Evolutionary conservation across 2,888 invertebrate species (phyloP), one percentile per base, ranked within the genome.

Genomic region (Isotomurus palustris): DNA sequence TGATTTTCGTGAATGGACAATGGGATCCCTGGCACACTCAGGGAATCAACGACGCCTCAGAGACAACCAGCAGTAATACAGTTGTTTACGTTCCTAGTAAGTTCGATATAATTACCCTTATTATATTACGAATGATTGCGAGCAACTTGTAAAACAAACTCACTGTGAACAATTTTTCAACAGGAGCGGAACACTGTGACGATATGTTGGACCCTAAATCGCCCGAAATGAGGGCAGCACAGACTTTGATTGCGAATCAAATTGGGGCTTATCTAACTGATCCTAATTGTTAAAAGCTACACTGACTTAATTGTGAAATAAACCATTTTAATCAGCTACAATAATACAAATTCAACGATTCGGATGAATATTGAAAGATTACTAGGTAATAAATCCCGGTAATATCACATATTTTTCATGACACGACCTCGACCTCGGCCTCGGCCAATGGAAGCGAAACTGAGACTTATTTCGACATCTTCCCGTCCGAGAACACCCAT

Each of bases 11-110:
- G 2, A 77, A 78, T 68, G 78, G 78, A 28, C 73, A 74, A 8
- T 74, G 77, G 52, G 78, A 78, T 67, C 79, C 78, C 2, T 79
- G 79, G 79, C 78, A 78, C 69, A 76, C 76, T 2, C 71, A 78
- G 43, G 76, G 78, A 8, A 71, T 77, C 14, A 71, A 72, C 1
- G 63, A 72, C 17, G 71, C 73, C 53, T 57, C 74, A 1, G 69
- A 54, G 24, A 59, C 58, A 1, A 21, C 71, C 14, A 67, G 72
- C 8, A 72, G 73, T 40, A 72, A 75, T n/a, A 71, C 72, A 10
- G 76, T 76, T 17, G 69, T 77, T 41, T 74, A 69, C 57, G 76
- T 77, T 25, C 69, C 74, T 48, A 75, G 76, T 74, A 66, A 38
- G 38, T 41, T 5, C 5, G 6, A 28, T n/a, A n/a, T n/a, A n/a